phyloP scores from a whole-genome alignment of 2,797 vertebrate species.

The Xiphorhynchus erythropygius region DNA sequence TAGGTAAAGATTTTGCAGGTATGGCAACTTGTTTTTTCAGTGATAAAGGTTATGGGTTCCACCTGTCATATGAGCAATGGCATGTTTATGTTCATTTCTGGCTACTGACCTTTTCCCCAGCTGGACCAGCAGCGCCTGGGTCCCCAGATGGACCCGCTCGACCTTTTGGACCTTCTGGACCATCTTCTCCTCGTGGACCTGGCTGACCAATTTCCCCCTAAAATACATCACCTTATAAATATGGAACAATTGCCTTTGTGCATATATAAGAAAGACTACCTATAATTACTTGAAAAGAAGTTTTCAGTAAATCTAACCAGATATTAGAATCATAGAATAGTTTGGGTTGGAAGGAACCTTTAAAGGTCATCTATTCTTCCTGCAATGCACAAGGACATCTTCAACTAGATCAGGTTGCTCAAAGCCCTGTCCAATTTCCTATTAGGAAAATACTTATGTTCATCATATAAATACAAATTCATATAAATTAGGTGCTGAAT shows the following conservation, averaged over 20 bases:
- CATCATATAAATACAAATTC: not conserved
- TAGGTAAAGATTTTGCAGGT: not conserved
- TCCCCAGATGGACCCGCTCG: constrained; percentile 91
- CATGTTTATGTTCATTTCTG: not conserved
- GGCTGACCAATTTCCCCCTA: constrained; percentile 82
- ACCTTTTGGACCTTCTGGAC: constrained; percentile 97
- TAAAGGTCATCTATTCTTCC: not conserved
- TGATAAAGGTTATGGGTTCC: not conserved
- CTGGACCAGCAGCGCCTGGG: constrained; percentile 86
- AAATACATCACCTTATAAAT: constrained; percentile 38
- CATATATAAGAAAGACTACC: not conserved
- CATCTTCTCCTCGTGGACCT: constrained; percentile 93
- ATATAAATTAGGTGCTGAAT: not conserved
- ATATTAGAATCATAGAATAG: not conserved
- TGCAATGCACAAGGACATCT: not conserved
- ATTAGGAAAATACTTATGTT: not conserved
- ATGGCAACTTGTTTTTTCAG: not conserved
- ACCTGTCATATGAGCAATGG: not conserved
- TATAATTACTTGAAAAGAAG: not conserved
- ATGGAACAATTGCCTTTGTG: not conserved
- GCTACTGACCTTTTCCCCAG: constrained; percentile 91
- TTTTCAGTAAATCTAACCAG: not conserved
- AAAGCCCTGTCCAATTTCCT: not conserved
- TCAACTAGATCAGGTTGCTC: not conserved
- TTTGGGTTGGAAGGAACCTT: not conserved